A percentile compares a stretch with the other conserved stretches of the same genome.
These are phyloP conservation scores for Spodoptera littoralis DNA, from an alignment of 2,888 invertebrate species.

Conservation along the genomic window DNA sequence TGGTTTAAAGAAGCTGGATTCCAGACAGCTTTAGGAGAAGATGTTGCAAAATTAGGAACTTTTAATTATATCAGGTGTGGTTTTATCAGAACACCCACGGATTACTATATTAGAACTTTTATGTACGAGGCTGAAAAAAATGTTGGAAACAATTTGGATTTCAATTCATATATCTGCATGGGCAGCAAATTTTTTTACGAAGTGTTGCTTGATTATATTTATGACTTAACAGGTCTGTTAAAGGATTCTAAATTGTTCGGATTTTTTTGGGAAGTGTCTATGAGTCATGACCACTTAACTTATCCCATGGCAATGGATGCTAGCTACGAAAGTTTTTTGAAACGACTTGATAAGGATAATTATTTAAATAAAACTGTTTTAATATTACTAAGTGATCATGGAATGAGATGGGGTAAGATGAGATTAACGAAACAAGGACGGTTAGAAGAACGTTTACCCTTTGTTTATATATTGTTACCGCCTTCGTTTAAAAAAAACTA, in stretches of 20 bases:
- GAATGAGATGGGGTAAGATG: conserved; percentile 95
- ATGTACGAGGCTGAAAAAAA: conserved; percentile 91
- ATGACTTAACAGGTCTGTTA: conserved; percentile 90
- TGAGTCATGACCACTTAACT: conserved; percentile 95
- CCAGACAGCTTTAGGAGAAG: conserved; percentile 94
- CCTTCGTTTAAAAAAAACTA: conserved; percentile 91
- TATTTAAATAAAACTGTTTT: conserved; percentile 91
- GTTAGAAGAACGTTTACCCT: conserved; percentile 96
- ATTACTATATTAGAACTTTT: conserved; percentile 94
- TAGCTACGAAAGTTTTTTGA: conserved; percentile 89
- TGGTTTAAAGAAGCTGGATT: conserved; percentile 92
- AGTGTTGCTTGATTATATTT: conserved; percentile 92
- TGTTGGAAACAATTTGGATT: conserved; percentile 90
- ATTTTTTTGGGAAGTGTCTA: conserved; percentile 94
- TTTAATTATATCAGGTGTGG: conserved; percentile 95
- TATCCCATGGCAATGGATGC: conserved; percentile 93
- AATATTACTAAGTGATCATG: conserved; percentile 96
- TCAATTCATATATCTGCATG: conserved; percentile 92
- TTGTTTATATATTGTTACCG: conserved; percentile 93
- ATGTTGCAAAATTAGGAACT: conserved; percentile 92
- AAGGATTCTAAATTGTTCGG: conserved; percentile 91
- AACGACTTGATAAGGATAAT: conserved; percentile 82
- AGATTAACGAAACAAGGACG: conserved; percentile 95
- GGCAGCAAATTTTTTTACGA: conserved; percentile 91
- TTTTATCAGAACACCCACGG: conserved; percentile 94